A percentile compares a stretch with the other conserved stretches of the same genome.
Evolutionary conservation across 2,113 vertebrate species (phyloP).

Genomic region (Ginglymostoma cirratum): DNA sequence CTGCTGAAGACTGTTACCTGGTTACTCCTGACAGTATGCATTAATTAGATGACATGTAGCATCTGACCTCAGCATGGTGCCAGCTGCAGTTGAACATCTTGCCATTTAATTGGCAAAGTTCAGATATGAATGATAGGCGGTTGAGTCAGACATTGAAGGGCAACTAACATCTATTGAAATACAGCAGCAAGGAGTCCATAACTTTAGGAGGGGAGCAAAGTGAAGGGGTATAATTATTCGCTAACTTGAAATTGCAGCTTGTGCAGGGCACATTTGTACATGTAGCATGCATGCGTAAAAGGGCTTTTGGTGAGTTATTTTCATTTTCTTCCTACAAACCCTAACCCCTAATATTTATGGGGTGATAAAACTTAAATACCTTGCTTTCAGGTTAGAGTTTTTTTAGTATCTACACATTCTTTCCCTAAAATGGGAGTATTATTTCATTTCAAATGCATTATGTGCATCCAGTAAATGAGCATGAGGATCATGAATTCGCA

Average conservation of each 20-base stretch:
- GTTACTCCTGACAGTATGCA: neutral
- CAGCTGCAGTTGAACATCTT: neutral
- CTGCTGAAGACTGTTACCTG: neutral
- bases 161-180: neutral
- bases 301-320: neutral
- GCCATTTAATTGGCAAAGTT: neutral
- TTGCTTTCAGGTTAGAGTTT: neutral
- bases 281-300: neutral
- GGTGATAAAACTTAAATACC: neutral
- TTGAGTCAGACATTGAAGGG: neutral
- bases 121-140: neutral
- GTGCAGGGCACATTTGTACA: constrained; percentile 27
- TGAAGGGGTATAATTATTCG: neutral
- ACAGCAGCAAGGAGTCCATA: neutral
- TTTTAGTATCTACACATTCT: neutral
- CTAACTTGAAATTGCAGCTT: neutral
- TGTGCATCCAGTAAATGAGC: neutral
- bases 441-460: constrained; percentile 12
- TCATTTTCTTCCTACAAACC: neutral
- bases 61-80: neutral
- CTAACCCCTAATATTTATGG: neutral
- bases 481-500: neutral
- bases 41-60: neutral
- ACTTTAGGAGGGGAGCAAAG: neutral
- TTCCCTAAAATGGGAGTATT: neutral